Evolutionary conservation across 2,113 vertebrate species (phyloP), one percentile per base, ranked within the genome.

Genomic region (Pseudorasbora parva): DNA sequence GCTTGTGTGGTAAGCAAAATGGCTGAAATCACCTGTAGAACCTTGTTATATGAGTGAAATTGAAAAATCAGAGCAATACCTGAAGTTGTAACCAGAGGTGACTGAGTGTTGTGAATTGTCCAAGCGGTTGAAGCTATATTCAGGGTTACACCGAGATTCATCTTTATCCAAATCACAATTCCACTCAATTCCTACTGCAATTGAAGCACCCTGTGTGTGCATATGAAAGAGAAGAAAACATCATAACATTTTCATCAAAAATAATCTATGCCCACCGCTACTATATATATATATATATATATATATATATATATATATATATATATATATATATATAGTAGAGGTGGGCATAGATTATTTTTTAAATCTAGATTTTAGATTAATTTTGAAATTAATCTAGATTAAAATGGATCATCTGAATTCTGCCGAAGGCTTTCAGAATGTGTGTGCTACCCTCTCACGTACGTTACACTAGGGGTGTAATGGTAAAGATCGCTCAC

Each of bases 81-180:
- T 97, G 95, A 99, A 99, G 92, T 98, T 99, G 93, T 99, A 99
- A 25, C 98, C 98, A 0, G 96, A 95, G 82, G 94, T 94, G 75
- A 95, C 30, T 0, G 95, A 94, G 30, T 91, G 92, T 85, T 94
- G 94, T 23, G 92, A 57, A 60, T 89, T 41, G 23, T 84, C 98
- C 91, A 99, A 91, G 19, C 96, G 97, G 73, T 92, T 96, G 88
- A 98, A 99, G 87, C 94, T 95, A 93, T 99, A 99, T 62, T 89
- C 83, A 76, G 97, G 98, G 76, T 95, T 95, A 91, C 98, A 99
- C 73, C 91, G 84, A 5, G 97, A 96, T 54, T 90, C 88, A 59
- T 94, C 93, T 88, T 94, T 96, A 90, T 99, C 98, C 86, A 99
- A 94, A 91, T 99, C 94, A 91, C 98, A 99, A 91, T 95, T 92